phyloP scores from a whole-genome alignment of 2,888 invertebrate genomes.

The Ophion ellenae region DNA sequence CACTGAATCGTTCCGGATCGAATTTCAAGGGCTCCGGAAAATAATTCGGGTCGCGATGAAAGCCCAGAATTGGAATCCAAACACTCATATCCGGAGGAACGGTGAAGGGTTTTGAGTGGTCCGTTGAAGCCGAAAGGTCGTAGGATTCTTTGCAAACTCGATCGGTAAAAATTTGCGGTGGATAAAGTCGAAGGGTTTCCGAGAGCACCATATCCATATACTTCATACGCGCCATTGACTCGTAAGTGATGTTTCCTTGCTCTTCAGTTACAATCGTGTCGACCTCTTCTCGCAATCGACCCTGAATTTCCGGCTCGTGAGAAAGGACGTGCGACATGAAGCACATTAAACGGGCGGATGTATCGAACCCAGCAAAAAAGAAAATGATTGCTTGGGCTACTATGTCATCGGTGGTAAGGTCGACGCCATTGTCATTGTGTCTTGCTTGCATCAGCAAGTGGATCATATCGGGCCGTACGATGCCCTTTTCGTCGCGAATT shows the following conservation, averaged over 20 bases:
- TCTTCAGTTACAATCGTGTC: conserved; percentile 65
- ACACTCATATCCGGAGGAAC: conserved; percentile 62
- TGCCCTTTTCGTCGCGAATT: conserved; percentile 78
- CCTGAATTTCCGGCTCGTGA: conserved; percentile 82
- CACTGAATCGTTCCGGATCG: conserved; percentile 69
- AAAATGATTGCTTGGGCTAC: conserved; percentile 82
- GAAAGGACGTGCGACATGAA: conserved; percentile 70
- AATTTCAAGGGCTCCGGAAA: conserved; percentile 69
- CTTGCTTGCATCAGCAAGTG: conserved; percentile 85
- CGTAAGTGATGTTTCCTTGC: conserved; percentile 65
- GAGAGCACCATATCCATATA: conserved; percentile 73
- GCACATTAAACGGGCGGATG: conserved; percentile 69
- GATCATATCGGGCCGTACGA: conserved; percentile 86
- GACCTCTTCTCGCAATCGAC: conserved; percentile 79
- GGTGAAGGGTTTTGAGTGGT: conserved; percentile 45
- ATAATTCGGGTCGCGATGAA: conserved; percentile 73
- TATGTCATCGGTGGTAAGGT: conserved; percentile 77
- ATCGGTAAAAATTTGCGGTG: conserved; percentile 84
- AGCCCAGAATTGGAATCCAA: conserved; percentile 66
- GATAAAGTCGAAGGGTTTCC: conserved; percentile 85
- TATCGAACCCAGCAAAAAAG: conserved; percentile 74
- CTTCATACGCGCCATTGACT: conserved; percentile 66
- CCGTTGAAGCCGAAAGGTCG: conserved; percentile 78
- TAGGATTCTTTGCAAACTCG: conserved; percentile 84
- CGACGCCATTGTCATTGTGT: conserved; percentile 60